Base-by-base conservation (phyloP, 2,113 vertebrate species). In the Nothoprocta perdicaria region DNA sequence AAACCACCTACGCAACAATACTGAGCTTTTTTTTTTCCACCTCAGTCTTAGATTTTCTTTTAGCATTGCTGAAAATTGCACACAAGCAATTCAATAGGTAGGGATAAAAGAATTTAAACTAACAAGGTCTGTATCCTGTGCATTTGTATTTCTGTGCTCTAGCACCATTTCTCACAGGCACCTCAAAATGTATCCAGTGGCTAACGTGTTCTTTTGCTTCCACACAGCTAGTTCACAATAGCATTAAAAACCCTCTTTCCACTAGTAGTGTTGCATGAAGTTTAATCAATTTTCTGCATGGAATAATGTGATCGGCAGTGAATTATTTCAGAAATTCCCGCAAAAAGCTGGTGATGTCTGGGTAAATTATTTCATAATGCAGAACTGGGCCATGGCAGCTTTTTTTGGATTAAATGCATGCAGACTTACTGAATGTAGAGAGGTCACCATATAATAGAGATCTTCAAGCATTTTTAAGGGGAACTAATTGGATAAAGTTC, bases 1-100 rank as follows among this genome's bases (percentile, higher is more conserved):
- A 97, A 97, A 92, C 67, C 76, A 95, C 58, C 81, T 92, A 95
- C 68, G 38, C 75, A 95, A 75, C 69, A 97, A 91, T 73, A 71
- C 7, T 74, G 76, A 87, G 29, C 6, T 58, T 60, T 53, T 58
- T 33, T 83, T 26, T 65, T 52, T 12, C 27, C 6, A 65, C 43
- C 61, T 67, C 72, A 72, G 57, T 68, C 31, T 95, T 86, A 79
- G 58, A 61, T 95, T 92, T 95, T 80, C 53, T 89, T 85, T 84
- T 66, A 79, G 38, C 62, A 80, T 77, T 81, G 35, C 57, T 92
- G 83, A 85, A 96, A 96, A 92, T 77, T 86, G 46, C 68, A 77
- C 31, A 76, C 26, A 80, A 82, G 46, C 16, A 87, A 67, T 92
- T 95, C 65, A 78, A 80, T 41, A 92, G 41, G 35, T 43, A 85